Conservation (phyloP, 2,113 vertebrate genomes). For the Cololabis saira region DNA sequence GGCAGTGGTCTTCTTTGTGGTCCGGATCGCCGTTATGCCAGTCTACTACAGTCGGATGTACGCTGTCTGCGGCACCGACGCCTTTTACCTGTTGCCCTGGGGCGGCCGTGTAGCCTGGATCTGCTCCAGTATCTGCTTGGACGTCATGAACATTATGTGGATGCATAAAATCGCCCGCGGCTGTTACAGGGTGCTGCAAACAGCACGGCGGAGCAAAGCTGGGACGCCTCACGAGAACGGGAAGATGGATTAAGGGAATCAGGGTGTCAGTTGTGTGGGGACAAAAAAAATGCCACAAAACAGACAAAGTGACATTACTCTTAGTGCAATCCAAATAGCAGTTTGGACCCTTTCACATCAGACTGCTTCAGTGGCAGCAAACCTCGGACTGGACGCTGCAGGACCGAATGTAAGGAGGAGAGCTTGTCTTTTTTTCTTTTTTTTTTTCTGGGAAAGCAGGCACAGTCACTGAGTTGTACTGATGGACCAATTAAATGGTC, state of each 20-base stretch:
- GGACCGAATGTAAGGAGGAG: slow-evolving; percentile 36
- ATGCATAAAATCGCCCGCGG: slow-evolving; percentile 96
- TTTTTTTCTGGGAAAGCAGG: slow-evolving; percentile 1
- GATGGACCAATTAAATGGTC: slow-evolving; percentile 53
- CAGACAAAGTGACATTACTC: slow-evolving; percentile 12
- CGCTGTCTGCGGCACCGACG: slow-evolving; percentile 89
- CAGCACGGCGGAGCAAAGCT: slow-evolving; percentile 79
- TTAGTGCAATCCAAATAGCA: slow-evolving; percentile 16
- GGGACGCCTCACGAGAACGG: slow-evolving; percentile 86
- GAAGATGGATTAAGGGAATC: slow-evolving; percentile 84
- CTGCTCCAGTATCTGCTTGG: slow-evolving; percentile 88
- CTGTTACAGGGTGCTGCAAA: slow-evolving; percentile 89
- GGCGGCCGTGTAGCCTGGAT: slow-evolving; percentile 90
- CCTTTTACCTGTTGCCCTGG: slow-evolving; percentile 86
- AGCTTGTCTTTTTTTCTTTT: not conserved
- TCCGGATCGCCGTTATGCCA: slow-evolving; percentile 92
- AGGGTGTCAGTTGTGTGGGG: slow-evolving; percentile 8
- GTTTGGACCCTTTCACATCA: slow-evolving; percentile 27
- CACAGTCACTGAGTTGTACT: slow-evolving; percentile 22
- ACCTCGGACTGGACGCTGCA: slow-evolving; percentile 20
- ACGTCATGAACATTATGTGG: slow-evolving; percentile 98
- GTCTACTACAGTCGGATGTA: slow-evolving; percentile 87
- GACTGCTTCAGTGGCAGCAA: slow-evolving; percentile 17
- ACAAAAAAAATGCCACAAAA: slow-evolving; percentile 6
- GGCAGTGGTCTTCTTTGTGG: slow-evolving; percentile 92